Evolutionary conservation across 2,888 invertebrate species (phyloP).

Genomic region (Phlogophora meticulosa): DNA sequence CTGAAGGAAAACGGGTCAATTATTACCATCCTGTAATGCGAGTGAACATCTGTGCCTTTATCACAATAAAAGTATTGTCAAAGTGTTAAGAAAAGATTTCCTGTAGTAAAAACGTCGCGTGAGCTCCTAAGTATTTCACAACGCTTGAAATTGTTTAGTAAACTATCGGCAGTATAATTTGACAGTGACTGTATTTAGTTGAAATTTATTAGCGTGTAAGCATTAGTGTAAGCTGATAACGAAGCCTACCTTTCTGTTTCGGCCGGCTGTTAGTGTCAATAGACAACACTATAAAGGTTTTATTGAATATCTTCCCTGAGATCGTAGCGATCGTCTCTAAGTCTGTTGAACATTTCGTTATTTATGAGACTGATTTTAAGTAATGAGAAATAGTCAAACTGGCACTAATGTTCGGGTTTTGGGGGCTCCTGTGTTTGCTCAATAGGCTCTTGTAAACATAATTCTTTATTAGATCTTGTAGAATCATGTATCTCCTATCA

Average conservation of each 20-base stretch:
- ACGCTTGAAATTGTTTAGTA: conserved; percentile 47
- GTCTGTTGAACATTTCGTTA: conserved; percentile 77
- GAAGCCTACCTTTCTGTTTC: conserved; percentile 75
- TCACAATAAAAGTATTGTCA: not conserved
- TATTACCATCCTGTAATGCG: conserved; percentile 17
- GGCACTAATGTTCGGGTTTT: conserved; percentile 72
- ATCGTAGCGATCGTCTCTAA: conserved; percentile 57
- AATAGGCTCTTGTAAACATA: not conserved
- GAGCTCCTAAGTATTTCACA: conserved; percentile 29
- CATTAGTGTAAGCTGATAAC: conserved; percentile 79
- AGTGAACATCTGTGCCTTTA: conserved; percentile 35
- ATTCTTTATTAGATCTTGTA: conserved; percentile 2
- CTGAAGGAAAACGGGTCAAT: conserved; percentile 42
- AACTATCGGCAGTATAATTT: conserved; percentile 55
- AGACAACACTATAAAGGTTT: conserved; percentile 67
- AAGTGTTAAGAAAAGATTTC: conserved; percentile 24
- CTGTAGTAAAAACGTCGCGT: not conserved
- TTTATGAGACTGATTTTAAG: conserved; percentile 90
- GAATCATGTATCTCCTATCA: not conserved
- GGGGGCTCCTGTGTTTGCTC: conserved; percentile 33
- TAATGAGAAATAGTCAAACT: conserved; percentile 80
- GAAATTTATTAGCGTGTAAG: conserved; percentile 84
- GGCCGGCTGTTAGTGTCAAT: conserved; percentile 73
- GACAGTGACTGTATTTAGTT: conserved; percentile 79
- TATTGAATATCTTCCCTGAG: conserved; percentile 55